Evolutionary conservation across 2,797 vertebrate genomes (phyloP).

Genomic region (Peromyscus nudipes): DNA sequence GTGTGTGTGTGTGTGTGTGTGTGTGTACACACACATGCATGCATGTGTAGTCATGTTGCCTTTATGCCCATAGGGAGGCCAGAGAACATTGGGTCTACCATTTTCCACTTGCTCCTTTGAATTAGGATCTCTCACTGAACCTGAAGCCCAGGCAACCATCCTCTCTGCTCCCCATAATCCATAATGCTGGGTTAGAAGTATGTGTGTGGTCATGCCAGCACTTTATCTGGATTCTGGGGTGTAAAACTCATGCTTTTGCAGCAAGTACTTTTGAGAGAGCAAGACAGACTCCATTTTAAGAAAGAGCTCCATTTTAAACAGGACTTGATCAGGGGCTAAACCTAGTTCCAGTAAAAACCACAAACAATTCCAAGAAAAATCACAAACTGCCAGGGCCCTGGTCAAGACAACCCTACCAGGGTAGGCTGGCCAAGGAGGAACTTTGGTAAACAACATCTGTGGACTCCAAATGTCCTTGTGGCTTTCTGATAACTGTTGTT

Average conservation of each 20-base stretch:
- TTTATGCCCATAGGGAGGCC: not conserved
- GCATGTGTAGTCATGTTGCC: not conserved
- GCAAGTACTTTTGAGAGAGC: not conserved
- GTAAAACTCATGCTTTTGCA: not conserved
- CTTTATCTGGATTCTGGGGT: not conserved
- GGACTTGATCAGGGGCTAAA: too few relatives aligned
- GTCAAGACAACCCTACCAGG: too few relatives aligned
- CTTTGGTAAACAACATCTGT: too few relatives aligned
- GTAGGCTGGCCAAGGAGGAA: too few relatives aligned
- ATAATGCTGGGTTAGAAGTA: not conserved
- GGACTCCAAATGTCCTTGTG: too few relatives aligned
- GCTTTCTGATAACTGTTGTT: too few relatives aligned
- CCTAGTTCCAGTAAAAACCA: too few relatives aligned
- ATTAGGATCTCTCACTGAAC: not conserved
- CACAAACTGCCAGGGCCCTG: too few relatives aligned
- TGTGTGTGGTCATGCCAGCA: accelerated
- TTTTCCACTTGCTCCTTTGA: not conserved
- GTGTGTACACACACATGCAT: not conserved
- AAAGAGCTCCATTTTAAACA: too few relatives aligned
- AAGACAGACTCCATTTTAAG: too few relatives aligned
- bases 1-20: not conserved
- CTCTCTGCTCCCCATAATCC: not conserved
- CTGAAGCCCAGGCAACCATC: not conserved
- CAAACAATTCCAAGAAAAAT: too few relatives aligned
- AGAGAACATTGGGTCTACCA: not conserved